Percentiles rank a stretch among this genome's conserved stretches.
phyloP scores from a whole-genome alignment of 2,113 vertebrate genomes.

The Trichomycterus rosablanca region DNA sequence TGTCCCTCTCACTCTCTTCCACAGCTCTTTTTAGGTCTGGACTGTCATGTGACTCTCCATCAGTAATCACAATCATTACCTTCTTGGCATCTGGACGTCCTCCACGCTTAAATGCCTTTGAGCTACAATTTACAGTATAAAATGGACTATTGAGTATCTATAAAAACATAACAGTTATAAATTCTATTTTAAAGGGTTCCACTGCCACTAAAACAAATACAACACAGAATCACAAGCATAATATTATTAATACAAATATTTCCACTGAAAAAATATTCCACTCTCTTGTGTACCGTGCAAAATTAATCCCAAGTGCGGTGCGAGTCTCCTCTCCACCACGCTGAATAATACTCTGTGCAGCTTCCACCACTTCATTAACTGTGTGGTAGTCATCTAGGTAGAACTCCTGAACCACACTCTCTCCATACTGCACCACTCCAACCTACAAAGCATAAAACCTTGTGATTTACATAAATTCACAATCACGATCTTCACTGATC shows the following conservation, averaged over 20 bases:
- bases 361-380: constrained; percentile 83
- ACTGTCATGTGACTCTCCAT: constrained; percentile 95
- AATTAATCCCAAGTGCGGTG: constrained; percentile 87
- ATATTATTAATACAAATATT: not conserved
- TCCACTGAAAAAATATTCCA: not conserved
- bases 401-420: constrained; percentile 89
- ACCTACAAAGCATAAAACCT: constrained; percentile 73
- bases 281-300: constrained; percentile 72
- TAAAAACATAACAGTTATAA: not conserved
- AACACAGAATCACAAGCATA: not conserved
- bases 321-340: constrained; percentile 90
- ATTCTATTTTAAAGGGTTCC: not conserved
- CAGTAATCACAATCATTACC: constrained; percentile 97
- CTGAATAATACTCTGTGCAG: constrained; percentile 83
- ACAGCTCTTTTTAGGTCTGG: constrained; percentile 82
- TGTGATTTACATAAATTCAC: too few relatives aligned
- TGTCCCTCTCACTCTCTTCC: constrained; percentile 81
- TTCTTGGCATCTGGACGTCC: constrained; percentile 87
- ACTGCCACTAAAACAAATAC: not conserved
- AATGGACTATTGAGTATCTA: not conserved
- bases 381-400: constrained; percentile 82
- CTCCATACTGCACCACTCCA: constrained; percentile 89
- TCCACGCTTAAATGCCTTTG: constrained; percentile 83
- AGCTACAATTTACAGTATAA: constrained; percentile 36
- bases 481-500: too few relatives aligned